Conservation (phyloP, 2,113 vertebrate genomes). For the Peromyscus californicus region DNA sequence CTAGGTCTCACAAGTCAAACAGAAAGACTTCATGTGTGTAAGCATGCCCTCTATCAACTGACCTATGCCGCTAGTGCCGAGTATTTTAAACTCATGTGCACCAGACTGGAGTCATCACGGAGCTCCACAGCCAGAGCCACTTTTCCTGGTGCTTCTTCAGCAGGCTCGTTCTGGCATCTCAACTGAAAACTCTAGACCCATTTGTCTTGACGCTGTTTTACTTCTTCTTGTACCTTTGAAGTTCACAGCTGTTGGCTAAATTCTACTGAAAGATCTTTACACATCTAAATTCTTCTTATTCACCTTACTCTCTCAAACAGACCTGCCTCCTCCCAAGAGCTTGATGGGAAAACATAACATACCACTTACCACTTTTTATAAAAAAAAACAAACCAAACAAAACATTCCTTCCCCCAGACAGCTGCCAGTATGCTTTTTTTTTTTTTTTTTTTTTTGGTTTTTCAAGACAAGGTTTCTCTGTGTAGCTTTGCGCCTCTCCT, state of each 20-base stretch:
- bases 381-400: background rate
- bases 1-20: background rate
- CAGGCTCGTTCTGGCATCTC: background rate
- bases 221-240: background rate
- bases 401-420: background rate
- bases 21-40: background rate
- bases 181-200: background rate
- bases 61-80: no score
- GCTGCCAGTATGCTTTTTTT: background rate
- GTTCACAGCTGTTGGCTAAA: background rate
- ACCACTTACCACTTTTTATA: background rate
- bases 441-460: no score
- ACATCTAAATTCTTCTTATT: background rate
- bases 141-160: background rate
- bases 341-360: background rate
- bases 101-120: background rate
- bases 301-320: background rate
- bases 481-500: no score
- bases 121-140: background rate
- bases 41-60: no score
- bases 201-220: background rate
- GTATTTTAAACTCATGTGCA: background rate
- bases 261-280: slow-evolving; percentile 12
- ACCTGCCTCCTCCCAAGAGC: background rate
- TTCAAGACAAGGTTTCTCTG: no score